phyloP scores from a whole-genome alignment of 2,888 invertebrate species.

The Lottia gigantea region DNA sequence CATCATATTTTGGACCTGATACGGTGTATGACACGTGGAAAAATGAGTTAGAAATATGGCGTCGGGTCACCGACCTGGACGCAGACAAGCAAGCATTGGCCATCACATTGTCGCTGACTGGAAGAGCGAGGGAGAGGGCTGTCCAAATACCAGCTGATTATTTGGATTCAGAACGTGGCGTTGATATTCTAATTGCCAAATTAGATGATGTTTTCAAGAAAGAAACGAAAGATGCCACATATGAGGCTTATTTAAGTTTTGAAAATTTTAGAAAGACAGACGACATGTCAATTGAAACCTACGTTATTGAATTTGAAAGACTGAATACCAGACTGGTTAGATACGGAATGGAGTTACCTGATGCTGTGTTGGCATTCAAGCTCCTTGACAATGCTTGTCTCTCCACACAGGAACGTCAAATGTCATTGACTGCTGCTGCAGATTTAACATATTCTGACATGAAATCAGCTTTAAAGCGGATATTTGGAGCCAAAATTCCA shows the following conservation, averaged over 20 bases:
- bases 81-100: neutral
- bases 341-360: conserved; percentile 4
- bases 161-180: neutral
- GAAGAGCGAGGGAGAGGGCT: neutral
- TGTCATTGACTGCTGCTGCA: conserved; percentile 21
- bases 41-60: neutral
- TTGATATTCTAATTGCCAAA: neutral
- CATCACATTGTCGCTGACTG: neutral
- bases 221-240: neutral
- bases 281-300: conserved; percentile 1
- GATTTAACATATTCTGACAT: conserved; percentile 18
- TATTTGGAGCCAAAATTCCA: conserved; percentile 11
- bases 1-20: neutral
- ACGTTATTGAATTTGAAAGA: conserved; percentile 8
- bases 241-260: neutral
- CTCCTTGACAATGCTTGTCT: conserved; percentile 19
- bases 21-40: neutral
- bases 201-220: neutral
- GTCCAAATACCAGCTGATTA: neutral
- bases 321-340: neutral
- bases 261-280: neutral
- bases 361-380: conserved; percentile 13
- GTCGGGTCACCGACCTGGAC: neutral
- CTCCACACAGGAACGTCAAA: conserved; percentile 16
- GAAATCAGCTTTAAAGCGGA: conserved; percentile 20